Evolutionary conservation across 2,888 invertebrate species (phyloP), one percentile per base, ranked within the genome.

Genomic region (Sinotaia quadrata): DNA sequence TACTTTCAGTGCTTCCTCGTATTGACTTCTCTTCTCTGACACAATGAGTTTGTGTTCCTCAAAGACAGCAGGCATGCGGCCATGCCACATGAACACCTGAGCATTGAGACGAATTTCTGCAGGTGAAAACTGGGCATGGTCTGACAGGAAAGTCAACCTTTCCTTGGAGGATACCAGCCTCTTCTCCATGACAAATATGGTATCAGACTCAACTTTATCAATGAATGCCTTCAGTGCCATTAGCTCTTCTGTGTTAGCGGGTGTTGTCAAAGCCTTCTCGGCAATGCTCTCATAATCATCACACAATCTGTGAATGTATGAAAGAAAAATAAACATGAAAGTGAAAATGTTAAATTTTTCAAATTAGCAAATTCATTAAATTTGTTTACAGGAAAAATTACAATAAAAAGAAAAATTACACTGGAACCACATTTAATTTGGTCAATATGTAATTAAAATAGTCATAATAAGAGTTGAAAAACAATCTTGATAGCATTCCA

Each of bases 21-120:
- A 97, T 84, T 97, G 96, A 5, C 92, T 90, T 47, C 92, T 93
- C 90, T 97, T 97, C 71, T 92, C 92, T 15, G 93, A 93, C 37
- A 95, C 91, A 73, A 96, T 93, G 49, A 91, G 90, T 78, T 93
- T 92, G 87, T 95, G 93, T 78, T 97, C 94, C 72, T 95, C 93
- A 75, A 97, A 92, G 4, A 96, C 91, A 52, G 92, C 91, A 0
- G 93, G 91, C 91, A 97, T 92, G 59, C 93, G 91, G 33, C 93
- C 90, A 84, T 95, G 94, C 96, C 95, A 96, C 74, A 94, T 93
- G 83, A 95, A 95, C 0, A 95, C 93, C 78, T 93, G 93, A 5
- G 94, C 94, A 85, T 96, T 97, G 47, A 94, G 93, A 82, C 96
- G 94, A 83, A 97, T 93, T 89, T 97, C 95, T 4, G 94, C 90